phyloP scores from a whole-genome alignment of 37 sponge, comb jelly and placozoan genomes.

The Lycopodina hypogea region DNA sequence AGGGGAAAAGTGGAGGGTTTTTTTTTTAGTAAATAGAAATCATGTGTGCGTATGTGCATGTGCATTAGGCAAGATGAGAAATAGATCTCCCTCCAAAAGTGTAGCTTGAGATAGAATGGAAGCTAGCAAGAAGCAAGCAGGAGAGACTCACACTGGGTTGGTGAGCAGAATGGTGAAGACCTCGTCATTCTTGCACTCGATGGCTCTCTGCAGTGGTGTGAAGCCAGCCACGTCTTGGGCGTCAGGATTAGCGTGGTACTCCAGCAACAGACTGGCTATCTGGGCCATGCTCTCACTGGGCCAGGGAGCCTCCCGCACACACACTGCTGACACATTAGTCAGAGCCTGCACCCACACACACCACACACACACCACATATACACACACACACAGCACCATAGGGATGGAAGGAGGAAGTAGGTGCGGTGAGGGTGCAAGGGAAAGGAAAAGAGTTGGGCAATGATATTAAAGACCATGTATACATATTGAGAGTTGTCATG shows the following conservation, averaged over 20 bases:
- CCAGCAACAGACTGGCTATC: constrained; percentile 70
- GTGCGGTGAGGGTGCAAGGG: no score
- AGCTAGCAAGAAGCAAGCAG: background rate
- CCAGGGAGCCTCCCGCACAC: constrained; percentile 38
- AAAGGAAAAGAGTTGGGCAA: no score
- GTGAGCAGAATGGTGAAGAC: constrained; percentile 72
- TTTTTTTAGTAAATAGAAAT: no score
- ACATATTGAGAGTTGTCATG: no score
- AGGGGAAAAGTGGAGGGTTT: no score
- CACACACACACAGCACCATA: background rate
- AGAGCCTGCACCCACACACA: constrained; percentile 2
- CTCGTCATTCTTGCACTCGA: constrained; percentile 49
- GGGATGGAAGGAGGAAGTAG: no score
- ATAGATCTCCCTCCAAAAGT: no score
- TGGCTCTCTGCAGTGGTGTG: constrained; percentile 78
- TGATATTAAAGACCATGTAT: no score
- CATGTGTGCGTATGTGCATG: no score
- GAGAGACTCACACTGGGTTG: constrained; percentile 45
- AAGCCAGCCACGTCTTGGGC: constrained; percentile 68
- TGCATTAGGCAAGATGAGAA: no score
- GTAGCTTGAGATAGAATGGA: no score
- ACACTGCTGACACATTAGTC: constrained; percentile 20
- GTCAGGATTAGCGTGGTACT: constrained; percentile 81
- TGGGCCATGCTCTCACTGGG: constrained; percentile 68
- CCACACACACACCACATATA: no score